Evolutionary conservation across 2,888 invertebrate species (phyloP).

Genomic region (Ochropleura plecta): DNA sequence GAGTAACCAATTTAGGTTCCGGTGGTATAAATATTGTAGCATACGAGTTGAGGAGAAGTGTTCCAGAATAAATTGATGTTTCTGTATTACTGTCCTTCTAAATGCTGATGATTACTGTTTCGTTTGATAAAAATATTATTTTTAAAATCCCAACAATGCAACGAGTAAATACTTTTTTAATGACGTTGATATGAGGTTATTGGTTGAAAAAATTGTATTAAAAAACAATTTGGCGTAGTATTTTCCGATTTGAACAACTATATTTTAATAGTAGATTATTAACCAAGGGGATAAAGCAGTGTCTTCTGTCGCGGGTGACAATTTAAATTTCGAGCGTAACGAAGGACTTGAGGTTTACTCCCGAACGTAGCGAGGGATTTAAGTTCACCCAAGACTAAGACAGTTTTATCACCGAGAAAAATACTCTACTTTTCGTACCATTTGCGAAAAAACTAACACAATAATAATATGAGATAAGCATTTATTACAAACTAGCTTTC

Average conservation of each 20-base stretch:
- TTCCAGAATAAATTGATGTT: slow-evolving; percentile 67
- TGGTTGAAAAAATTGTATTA: not conserved
- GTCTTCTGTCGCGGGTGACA: no score
- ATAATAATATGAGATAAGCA: no score
- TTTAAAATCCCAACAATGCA: not conserved
- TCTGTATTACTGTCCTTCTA: not conserved
- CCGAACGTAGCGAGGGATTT: no score
- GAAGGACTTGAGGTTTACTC: no score
- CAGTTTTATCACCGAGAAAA: no score
- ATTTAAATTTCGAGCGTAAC: no score
- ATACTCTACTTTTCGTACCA: no score
- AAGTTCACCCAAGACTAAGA: no score
- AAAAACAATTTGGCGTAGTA: not conserved
- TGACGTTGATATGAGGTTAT: not conserved
- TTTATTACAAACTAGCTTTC: no score
- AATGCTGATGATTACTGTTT: not conserved
- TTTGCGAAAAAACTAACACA: no score
- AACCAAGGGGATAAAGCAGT: no score
- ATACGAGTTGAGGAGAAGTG: slow-evolving; percentile 77
- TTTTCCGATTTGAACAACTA: not conserved
- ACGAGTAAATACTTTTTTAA: not conserved
- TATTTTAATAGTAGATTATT: slow-evolving; percentile 4
- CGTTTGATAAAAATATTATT: no score
- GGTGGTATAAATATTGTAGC: slow-evolving; percentile 74
- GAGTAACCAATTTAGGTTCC: slow-evolving; percentile 75